These are phyloP conservation scores for Acomys russatus DNA, from an alignment of 2,797 vertebrate genomes.

Conservation along the genomic window DNA sequence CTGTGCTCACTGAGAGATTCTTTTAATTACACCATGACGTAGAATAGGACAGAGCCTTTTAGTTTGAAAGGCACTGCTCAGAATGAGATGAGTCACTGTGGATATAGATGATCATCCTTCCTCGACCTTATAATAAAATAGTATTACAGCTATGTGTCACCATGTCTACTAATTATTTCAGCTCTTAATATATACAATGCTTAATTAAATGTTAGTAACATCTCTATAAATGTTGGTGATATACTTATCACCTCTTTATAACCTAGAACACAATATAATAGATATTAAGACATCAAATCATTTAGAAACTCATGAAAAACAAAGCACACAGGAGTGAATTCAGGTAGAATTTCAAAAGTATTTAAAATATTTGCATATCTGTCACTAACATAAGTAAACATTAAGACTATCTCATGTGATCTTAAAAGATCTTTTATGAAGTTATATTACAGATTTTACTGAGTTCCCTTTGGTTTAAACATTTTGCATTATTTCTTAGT, in stretches of 20 bases:
- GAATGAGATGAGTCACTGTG: neutral
- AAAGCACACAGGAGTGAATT: neutral
- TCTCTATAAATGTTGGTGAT: neutral
- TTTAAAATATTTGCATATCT: neutral
- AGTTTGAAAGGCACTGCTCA: neutral
- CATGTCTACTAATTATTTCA: neutral
- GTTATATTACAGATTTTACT: constrained; percentile 1
- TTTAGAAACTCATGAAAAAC: neutral
- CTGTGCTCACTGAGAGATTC: neutral
- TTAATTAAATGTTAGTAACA: neutral
- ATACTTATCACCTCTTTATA: neutral
- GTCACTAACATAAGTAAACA: constrained; percentile 10
- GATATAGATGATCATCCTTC: neutral
- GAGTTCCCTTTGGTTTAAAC: constrained; percentile 18
- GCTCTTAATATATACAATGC: neutral
- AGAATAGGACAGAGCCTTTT: neutral
- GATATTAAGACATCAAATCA: neutral
- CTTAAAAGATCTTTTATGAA: neutral
- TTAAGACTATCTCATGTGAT: constrained; percentile 1
- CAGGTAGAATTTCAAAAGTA: neutral
- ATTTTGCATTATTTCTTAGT: constrained; percentile 18
- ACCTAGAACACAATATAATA: neutral
- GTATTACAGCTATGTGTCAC: neutral
- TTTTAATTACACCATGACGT: neutral
- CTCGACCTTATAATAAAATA: neutral